phyloP scores from a whole-genome alignment of 2,797 vertebrate genomes.

The Argya squamiceps region DNA sequence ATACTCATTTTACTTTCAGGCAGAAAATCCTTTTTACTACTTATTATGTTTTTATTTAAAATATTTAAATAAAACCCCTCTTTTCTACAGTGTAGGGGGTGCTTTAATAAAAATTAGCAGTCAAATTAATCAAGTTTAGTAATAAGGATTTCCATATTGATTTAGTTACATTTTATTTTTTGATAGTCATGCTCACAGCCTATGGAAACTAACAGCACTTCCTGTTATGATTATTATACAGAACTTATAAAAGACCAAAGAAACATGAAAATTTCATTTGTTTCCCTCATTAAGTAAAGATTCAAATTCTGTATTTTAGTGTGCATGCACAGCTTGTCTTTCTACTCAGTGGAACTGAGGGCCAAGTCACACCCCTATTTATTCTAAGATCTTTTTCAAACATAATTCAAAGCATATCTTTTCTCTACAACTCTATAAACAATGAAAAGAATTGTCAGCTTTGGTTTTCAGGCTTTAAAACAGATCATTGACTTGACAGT shows the following conservation, averaged over 20 bases:
- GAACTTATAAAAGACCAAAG: not conserved
- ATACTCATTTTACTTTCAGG: not conserved
- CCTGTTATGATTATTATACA: not conserved
- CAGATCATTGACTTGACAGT: not conserved
- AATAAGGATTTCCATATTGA: not conserved
- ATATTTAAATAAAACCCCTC: not conserved
- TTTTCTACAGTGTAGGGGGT: not conserved
- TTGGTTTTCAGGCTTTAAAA: conserved; percentile 6
- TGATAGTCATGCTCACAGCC: not conserved
- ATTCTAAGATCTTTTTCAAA: not conserved
- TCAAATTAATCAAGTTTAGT: not conserved
- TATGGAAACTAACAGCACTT: not conserved
- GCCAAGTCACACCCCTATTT: not conserved
- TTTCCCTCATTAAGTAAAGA: not conserved
- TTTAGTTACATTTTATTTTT: not conserved
- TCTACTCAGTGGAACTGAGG: not conserved
- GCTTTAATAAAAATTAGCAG: not conserved
- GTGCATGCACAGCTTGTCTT: not conserved
- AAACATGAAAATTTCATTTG: not conserved
- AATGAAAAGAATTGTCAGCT: not conserved
- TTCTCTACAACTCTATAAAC: not conserved
- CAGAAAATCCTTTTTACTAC: not conserved
- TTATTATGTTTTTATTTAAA: not conserved
- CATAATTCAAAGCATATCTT: conserved; percentile 21
- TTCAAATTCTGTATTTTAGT: not conserved